Percentiles rank a stretch among this genome's conserved stretches.
These are phyloP conservation scores for Dolichotis patagonum DNA, from an alignment of 2,113 vertebrate species.

Conservation along the genomic window DNA sequence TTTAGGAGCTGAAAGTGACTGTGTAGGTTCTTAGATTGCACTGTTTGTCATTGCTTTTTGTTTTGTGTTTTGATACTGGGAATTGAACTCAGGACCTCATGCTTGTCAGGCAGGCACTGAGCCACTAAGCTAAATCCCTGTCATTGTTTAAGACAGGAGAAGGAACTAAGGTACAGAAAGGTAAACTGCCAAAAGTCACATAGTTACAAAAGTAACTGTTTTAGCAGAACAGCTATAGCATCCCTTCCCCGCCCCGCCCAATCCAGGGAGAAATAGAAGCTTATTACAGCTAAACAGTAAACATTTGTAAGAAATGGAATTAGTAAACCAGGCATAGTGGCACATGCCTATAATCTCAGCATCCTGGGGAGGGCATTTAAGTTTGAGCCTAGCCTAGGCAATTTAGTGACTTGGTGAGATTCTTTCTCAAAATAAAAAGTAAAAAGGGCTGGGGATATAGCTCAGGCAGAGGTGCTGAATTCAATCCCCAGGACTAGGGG, in stretches of 20 bases:
- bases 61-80: too few species aligned
- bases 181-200: slow-evolving; percentile 21
- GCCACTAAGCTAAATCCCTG: too few species aligned
- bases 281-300: not conserved
- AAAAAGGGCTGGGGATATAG: not conserved
- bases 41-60: too few species aligned
- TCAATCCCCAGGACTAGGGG: not conserved
- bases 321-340: not conserved
- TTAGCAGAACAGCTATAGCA: not conserved
- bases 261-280: not conserved
- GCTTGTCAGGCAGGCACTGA: too few species aligned
- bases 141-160: not conserved
- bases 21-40: not conserved
- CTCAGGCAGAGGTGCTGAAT: not conserved
- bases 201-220: slow-evolving; percentile 2
- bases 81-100: too few species aligned
- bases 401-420: not conserved
- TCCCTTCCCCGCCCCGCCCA: too few species aligned
- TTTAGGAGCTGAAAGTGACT: not conserved
- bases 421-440: not conserved
- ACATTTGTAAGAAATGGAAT: not conserved
- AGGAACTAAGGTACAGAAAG: not conserved
- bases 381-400: not conserved
- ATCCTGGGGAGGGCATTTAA: not conserved
- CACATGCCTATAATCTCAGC: not conserved